Evolutionary conservation across 1,140 invertebrate genomes (phyloP).

Genomic region (Anoplophora glabripennis): DNA sequence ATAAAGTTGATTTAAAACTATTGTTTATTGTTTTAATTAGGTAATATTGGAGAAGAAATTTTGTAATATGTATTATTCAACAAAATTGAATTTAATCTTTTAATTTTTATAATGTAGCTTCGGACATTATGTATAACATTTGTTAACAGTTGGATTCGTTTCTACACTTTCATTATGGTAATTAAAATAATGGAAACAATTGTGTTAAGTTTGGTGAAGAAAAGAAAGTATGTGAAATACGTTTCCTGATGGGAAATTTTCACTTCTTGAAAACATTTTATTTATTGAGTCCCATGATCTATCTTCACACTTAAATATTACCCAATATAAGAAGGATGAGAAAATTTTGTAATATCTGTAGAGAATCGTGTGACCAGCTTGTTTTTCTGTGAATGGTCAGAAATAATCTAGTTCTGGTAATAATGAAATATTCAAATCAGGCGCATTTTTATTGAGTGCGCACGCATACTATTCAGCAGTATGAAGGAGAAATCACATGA

Average conservation of each 20-base stretch:
- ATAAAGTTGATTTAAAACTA: background rate
- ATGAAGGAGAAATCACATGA: background rate
- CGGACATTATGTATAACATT: too few species aligned
- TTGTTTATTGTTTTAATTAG: constrained; percentile 3
- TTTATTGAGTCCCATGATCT: background rate
- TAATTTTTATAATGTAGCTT: too few species aligned
- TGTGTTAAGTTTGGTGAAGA: constrained; percentile 18
- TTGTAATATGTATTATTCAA: too few species aligned
- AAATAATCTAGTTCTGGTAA: too few species aligned
- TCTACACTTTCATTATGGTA: constrained; percentile 32
- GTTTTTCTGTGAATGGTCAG: too few species aligned
- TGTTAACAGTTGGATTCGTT: constrained; percentile 16
- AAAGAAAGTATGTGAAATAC: constrained; percentile 30
- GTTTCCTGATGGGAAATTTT: constrained; percentile 22
- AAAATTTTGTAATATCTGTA: too few species aligned
- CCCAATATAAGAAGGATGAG: too few species aligned
- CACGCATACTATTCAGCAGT: background rate
- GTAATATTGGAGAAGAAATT: background rate
- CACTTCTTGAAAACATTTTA: constrained; percentile 23
- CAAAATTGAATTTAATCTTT: too few species aligned
- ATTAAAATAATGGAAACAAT: constrained; percentile 28
- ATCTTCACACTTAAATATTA: background rate
- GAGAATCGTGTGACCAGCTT: too few species aligned
- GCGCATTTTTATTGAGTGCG: too few species aligned
- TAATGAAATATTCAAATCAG: too few species aligned